phyloP scores from a whole-genome alignment of 2,113 vertebrate genomes.

The Grantiella picta region DNA sequence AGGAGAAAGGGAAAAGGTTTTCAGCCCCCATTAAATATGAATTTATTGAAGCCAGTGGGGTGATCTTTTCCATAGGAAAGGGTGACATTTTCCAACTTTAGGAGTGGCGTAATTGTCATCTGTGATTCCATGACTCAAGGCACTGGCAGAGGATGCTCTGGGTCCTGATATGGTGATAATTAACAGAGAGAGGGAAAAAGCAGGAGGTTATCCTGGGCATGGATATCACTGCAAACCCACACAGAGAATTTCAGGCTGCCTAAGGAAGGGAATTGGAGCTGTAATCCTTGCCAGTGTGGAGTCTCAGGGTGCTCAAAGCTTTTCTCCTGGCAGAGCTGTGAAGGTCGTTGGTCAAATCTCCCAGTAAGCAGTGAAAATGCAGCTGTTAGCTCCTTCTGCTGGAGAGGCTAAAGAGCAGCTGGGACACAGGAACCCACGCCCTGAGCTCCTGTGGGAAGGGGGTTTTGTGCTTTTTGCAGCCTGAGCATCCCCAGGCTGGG shows the following conservation, averaged over 20 bases:
- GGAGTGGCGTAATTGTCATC: neutral
- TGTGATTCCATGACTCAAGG: neutral
- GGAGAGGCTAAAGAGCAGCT: neutral
- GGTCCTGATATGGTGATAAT: neutral
- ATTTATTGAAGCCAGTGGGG: neutral
- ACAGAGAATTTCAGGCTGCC: neutral
- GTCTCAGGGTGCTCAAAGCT: neutral
- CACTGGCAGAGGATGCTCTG: neutral
- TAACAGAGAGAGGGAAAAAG: neutral
- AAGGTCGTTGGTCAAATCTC: neutral
- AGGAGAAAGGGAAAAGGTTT: neutral
- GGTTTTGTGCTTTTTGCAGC: neutral
- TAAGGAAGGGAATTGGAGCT: neutral
- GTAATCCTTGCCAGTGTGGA: neutral
- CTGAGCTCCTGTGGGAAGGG: neutral
- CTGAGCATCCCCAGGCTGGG: neutral
- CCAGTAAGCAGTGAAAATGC: neutral
- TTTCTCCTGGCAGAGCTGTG: neutral
- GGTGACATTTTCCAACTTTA: neutral
- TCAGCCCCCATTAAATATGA: neutral
- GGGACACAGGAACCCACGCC: neutral
- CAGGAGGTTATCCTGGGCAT: neutral
- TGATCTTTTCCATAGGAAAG: neutral
- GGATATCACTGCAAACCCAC: neutral
- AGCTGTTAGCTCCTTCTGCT: neutral